These are phyloP conservation scores for Xiphias gladius DNA, from an alignment of 2,113 vertebrate genomes.

Conservation along the genomic window DNA sequence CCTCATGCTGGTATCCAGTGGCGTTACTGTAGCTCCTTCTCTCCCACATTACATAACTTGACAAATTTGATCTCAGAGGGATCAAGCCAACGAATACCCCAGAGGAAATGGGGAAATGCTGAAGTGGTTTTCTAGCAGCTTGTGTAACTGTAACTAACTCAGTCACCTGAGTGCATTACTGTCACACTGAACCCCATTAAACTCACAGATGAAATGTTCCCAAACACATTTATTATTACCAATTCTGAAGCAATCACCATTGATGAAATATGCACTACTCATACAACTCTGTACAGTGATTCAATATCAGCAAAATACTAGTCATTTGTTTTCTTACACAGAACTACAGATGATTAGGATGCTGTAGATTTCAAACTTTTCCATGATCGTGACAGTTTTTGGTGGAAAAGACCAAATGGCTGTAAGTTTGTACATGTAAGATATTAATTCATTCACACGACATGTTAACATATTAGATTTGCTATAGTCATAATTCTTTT, in stretches of 20 bases:
- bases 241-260: conserved; percentile 43
- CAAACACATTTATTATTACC: conserved; percentile 66
- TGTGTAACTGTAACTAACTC: conserved; percentile 40
- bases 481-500: too few relatives aligned
- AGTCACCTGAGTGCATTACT: conserved; percentile 42
- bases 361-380: conserved; percentile 13
- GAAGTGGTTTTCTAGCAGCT: conserved; percentile 33
- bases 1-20: conserved; percentile 8
- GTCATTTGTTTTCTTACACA: conserved; percentile 38
- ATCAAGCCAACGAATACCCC: neutral
- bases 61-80: conserved; percentile 8
- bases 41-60: conserved; percentile 12
- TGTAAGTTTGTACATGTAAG: conserved; percentile 1
- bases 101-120: conserved; percentile 16
- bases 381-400: conserved; percentile 22
- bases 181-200: conserved; percentile 35
- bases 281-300: conserved; percentile 60
- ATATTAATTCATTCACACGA: conserved; percentile 27
- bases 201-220: conserved; percentile 52
- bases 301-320: conserved; percentile 41
- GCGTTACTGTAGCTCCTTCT: neutral
- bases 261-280: conserved; percentile 52
- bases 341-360: conserved; percentile 10
- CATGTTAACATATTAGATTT: neutral
- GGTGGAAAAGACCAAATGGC: neutral